Evolutionary conservation across 1,140 invertebrate species (phyloP).

Genomic region (Drosophila tani): DNA sequence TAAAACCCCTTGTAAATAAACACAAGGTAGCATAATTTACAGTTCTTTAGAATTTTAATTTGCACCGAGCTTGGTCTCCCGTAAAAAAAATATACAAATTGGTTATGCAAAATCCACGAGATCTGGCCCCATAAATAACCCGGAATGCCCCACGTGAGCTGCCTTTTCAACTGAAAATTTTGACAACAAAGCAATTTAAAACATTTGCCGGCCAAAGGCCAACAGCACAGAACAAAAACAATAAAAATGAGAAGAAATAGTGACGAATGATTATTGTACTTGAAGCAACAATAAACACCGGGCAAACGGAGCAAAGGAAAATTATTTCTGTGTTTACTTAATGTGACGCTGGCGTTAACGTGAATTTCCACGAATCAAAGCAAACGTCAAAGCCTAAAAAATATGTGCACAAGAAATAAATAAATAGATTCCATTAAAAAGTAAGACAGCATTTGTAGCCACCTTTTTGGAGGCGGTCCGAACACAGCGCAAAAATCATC

Average conservation of each 20-base stretch:
- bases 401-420: conserved; percentile 47
- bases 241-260: conserved; percentile 24
- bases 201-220: conserved; percentile 39
- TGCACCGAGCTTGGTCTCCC: not conserved
- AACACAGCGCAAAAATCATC: conserved; percentile 15
- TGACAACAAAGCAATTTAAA: conserved; percentile 51
- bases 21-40: not conserved
- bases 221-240: not conserved
- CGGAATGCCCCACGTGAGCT: conserved; percentile 16
- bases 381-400: conserved; percentile 52
- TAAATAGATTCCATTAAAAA: conserved; percentile 59
- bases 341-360: conserved; percentile 49
- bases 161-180: conserved; percentile 39
- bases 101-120: conserved; percentile 40
- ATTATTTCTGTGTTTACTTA: conserved; percentile 60
- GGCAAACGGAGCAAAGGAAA: conserved; percentile 24
- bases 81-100: conserved; percentile 15
- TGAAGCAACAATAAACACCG: conserved; percentile 43
- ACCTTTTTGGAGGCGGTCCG: conserved; percentile 43
- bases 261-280: conserved; percentile 57
- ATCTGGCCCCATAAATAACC: conserved; percentile 31
- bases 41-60: not conserved
- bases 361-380: conserved; percentile 59
- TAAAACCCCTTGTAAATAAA: not conserved
- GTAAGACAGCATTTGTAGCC: conserved; percentile 51